Conservation (phyloP, 53 echinoderm and acorn worm genomes). For the Patiria pectinifera region DNA sequence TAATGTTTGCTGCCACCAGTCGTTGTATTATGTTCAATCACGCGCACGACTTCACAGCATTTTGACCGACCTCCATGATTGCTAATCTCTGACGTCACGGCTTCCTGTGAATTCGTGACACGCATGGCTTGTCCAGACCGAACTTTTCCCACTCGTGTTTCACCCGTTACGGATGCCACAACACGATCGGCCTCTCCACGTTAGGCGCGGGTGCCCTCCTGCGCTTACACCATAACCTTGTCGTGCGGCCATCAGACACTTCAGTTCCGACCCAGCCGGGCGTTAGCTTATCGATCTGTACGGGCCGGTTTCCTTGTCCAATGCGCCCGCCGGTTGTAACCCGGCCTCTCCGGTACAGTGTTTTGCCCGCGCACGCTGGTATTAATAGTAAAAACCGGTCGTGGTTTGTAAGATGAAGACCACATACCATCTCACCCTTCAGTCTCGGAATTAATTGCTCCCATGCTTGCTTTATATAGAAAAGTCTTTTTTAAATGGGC, state of each 20-base stretch:
- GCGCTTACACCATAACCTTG: slow-evolving; percentile 45
- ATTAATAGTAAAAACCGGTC: neutral
- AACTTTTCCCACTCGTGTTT: neutral
- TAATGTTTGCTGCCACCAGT: no score
- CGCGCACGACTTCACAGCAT: no score
- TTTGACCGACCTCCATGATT: neutral
- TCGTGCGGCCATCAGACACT: slow-evolving; percentile 8
- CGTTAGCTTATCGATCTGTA: neutral
- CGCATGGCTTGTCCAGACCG: neutral
- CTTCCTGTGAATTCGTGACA: neutral
- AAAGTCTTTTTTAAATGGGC: neutral
- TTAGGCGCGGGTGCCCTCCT: slow-evolving; percentile 12
- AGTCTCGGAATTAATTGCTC: neutral
- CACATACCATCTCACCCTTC: neutral
- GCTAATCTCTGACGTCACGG: slow-evolving; percentile 9
- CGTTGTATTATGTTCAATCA: no score
- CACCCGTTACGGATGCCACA: neutral
- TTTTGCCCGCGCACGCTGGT: neutral
- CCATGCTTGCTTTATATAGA: neutral
- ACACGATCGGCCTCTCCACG: slow-evolving; percentile 13
- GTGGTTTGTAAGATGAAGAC: slow-evolving; percentile 10
- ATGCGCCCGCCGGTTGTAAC: neutral
- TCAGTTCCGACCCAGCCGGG: neutral
- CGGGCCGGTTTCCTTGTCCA: neutral
- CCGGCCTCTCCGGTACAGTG: neutral